These are phyloP conservation scores for Lithobius niger DNA, from an alignment of 1,140 invertebrate species.

Conservation along the genomic window DNA sequence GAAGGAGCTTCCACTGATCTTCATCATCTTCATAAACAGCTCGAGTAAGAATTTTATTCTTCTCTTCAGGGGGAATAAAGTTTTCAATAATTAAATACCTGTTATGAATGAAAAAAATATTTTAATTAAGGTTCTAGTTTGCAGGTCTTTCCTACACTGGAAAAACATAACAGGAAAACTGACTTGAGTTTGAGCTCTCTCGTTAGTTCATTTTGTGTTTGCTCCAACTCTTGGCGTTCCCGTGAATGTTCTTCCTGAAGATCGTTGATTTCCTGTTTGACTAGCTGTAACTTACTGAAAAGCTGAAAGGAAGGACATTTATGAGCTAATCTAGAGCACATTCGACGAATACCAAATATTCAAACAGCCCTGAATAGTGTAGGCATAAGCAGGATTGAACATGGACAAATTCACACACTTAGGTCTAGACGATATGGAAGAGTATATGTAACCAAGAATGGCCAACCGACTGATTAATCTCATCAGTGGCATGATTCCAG, in stretches of 20 bases:
- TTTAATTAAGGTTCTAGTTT: conserved; percentile 9
- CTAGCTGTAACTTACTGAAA: conserved; percentile 45
- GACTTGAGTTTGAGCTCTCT: conserved; percentile 47
- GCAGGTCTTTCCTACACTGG: no score
- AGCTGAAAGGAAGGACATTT: conserved; percentile 34
- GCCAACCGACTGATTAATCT: no score
- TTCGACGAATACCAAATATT: no score
- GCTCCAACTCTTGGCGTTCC: conserved; percentile 63
- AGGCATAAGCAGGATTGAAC: no score
- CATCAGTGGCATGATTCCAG: no score
- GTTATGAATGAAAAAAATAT: conserved; percentile 17
- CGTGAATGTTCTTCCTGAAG: conserved; percentile 65
- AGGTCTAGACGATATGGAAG: no score
- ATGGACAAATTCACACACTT: no score
- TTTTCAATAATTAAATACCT: conserved; percentile 85
- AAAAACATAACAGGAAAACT: conserved; percentile 10
- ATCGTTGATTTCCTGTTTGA: conserved; percentile 57
- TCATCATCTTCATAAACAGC: conserved; percentile 71
- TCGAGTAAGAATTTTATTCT: conserved; percentile 61
- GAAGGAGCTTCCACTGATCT: conserved; percentile 59
- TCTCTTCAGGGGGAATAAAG: conserved; percentile 86
- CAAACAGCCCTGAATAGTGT: no score
- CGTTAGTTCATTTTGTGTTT: conserved; percentile 62
- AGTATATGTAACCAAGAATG: no score
- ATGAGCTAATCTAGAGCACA: no score